Evolutionary conservation across 2,797 vertebrate genomes (phyloP).

Genomic region (Cercopithecus neglectus): DNA sequence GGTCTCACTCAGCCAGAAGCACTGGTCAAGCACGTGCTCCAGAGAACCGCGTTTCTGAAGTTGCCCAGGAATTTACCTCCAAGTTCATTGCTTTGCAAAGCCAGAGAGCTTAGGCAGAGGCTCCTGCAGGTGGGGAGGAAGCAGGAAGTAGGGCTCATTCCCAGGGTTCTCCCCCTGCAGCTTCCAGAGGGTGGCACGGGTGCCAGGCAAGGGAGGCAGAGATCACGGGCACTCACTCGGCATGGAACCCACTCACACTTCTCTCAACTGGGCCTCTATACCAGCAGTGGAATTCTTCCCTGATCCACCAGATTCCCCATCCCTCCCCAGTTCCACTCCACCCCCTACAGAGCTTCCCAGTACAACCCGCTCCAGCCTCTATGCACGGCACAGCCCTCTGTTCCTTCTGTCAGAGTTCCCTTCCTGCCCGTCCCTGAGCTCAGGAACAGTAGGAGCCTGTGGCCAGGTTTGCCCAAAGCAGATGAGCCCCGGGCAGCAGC

Average conservation of each 20-base stretch:
- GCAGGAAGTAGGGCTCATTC: accelerated
- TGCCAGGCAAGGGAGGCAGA: accelerated
- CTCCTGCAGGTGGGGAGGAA: neutral
- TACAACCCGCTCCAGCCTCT: neutral
- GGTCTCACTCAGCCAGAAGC: neutral
- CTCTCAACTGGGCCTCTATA: neutral
- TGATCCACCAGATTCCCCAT: neutral
- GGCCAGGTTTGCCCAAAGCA: neutral
- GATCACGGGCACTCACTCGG: neutral
- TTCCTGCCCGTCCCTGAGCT: neutral
- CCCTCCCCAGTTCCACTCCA: neutral
- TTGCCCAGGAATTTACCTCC: neutral
- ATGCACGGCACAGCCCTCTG: neutral
- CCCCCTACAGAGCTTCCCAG: neutral
- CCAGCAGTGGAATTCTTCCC: neutral
- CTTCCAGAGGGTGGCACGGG: neutral
- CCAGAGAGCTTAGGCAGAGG: neutral
- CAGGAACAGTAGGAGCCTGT: neutral
- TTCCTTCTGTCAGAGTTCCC: neutral
- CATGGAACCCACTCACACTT: accelerated
- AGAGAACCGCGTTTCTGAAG: neutral
- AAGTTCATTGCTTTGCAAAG: neutral
- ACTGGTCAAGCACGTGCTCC: neutral
- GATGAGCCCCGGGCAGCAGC: neutral
- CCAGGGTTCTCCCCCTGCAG: neutral